Conservation (phyloP, 2,888 invertebrate genomes). For the Sthenelais limicola region DNA sequence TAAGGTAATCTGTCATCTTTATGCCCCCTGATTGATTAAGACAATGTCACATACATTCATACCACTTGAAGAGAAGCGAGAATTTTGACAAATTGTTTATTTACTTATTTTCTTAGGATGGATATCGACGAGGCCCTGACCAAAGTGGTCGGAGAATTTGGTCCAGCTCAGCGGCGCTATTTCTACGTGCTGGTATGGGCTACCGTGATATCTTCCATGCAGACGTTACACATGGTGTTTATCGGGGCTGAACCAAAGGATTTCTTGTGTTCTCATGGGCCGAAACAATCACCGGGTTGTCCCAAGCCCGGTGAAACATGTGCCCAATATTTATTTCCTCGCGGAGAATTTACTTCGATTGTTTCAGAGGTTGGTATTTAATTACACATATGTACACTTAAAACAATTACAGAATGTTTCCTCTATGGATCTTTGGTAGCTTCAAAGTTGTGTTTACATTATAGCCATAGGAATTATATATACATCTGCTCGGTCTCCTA, state of each 20-base stretch:
- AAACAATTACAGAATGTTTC: too few relatives aligned
- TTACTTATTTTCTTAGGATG: constrained; percentile 6
- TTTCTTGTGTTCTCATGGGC: constrained; percentile 22
- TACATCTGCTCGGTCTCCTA: too few relatives aligned
- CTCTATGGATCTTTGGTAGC: too few relatives aligned
- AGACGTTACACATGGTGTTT: constrained; percentile 51
- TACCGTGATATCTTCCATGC: constrained; percentile 30
- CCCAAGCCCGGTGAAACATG: constrained; percentile 7
- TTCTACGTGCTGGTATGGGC: constrained; percentile 28
- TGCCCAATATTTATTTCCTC: constrained; percentile 18
- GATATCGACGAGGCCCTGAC: constrained; percentile 35
- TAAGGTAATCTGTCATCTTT: too few relatives aligned
- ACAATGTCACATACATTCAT: too few relatives aligned
- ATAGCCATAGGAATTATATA: too few relatives aligned
- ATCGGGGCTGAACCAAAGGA: constrained; percentile 51
- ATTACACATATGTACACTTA: too few relatives aligned
- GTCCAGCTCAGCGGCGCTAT: constrained; percentile 23
- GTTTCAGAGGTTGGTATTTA: constrained; percentile 21
- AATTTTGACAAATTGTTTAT: too few relatives aligned
- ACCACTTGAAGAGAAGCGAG: too few relatives aligned
- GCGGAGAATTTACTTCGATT: constrained; percentile 25
- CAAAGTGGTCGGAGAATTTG: constrained; percentile 18
- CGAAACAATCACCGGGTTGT: constrained; percentile 20
- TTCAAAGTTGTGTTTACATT: too few relatives aligned
- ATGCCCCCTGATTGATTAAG: too few relatives aligned